Evolutionary conservation across 2,888 invertebrate species (phyloP).

Genomic region (Disparrhopalites patrizii): DNA sequence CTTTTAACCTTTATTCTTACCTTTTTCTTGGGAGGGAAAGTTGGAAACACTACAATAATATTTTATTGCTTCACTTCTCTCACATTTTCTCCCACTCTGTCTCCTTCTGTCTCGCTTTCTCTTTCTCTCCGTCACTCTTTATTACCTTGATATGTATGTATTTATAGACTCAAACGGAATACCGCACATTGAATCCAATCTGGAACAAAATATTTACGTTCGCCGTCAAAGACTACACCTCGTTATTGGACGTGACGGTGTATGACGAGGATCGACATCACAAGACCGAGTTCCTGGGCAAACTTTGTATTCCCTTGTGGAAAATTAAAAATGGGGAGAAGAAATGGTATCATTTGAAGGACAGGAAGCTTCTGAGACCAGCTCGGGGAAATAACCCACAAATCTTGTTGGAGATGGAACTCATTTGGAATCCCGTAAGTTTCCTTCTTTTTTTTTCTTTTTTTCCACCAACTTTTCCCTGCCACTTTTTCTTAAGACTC

Average conservation of each 20-base stretch:
- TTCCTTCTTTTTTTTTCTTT: not conserved
- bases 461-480: too few species aligned
- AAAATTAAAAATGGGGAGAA: constrained; percentile 84
- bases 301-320: constrained; percentile 80
- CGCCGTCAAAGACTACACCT: constrained; percentile 95
- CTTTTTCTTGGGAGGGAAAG: not conserved
- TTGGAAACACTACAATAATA: not conserved
- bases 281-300: constrained; percentile 96
- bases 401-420: constrained; percentile 84
- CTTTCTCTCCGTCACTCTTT: not conserved
- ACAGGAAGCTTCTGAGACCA: constrained; percentile 81
- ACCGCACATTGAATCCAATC: constrained; percentile 90
- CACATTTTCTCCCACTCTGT: not conserved
- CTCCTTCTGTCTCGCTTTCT: not conserved
- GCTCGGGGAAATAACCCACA: constrained; percentile 91
- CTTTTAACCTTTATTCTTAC: not conserved
- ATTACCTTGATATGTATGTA: constrained; percentile 49
- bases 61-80: not conserved
- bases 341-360: constrained; percentile 93
- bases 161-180: constrained; percentile 99
- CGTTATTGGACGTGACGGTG: constrained; percentile 88
- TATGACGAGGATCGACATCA: constrained; percentile 98
- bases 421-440: constrained; percentile 85
- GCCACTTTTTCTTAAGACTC: too few species aligned
- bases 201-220: constrained; percentile 99